A percentile compares a stretch with the other conserved stretches of the same genome.
Conservation (phyloP, 2,888 invertebrate species). For the Ophion obscuratus region DNA sequence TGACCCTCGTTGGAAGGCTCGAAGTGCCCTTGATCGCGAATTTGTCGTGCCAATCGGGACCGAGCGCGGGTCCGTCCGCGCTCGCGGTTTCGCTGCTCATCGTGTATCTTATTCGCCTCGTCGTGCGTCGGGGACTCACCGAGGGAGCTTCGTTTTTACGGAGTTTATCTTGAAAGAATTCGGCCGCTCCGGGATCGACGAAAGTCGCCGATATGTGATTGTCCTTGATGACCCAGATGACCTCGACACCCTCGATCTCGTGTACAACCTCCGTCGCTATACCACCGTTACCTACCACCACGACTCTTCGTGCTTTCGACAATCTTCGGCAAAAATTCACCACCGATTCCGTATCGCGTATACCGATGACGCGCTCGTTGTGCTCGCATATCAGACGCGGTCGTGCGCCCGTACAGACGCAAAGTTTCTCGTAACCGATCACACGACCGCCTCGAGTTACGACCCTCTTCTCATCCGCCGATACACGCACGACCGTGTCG, state of each 20-base stretch:
- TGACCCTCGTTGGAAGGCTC: constrained; percentile 83
- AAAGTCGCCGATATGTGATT: constrained; percentile 96
- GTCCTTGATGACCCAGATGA: constrained; percentile 98
- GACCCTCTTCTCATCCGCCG: constrained; percentile 85
- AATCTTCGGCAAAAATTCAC: constrained; percentile 90
- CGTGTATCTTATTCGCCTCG: constrained; percentile 87
- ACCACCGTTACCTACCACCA: constrained; percentile 98
- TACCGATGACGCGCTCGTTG: constrained; percentile 91
- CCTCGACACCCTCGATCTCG: constrained; percentile 92
- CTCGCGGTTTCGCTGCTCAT: constrained; percentile 85
- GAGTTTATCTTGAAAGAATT: constrained; percentile 91
- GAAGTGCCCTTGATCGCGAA: constrained; percentile 86
- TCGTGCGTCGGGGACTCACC: neutral
- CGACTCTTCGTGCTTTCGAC: constrained; percentile 88
- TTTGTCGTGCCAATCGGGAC: constrained; percentile 97
- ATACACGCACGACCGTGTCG: constrained; percentile 87
- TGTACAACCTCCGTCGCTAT: constrained; percentile 98
- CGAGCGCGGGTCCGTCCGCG: constrained; percentile 94
- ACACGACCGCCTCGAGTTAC: constrained; percentile 85
- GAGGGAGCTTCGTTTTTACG: neutral
- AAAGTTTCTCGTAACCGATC: constrained; percentile 92
- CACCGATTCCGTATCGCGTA: constrained; percentile 98
- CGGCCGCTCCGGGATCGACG: constrained; percentile 97
- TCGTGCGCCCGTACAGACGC: constrained; percentile 95
- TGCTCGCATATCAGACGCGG: constrained; percentile 90